Base-by-base conservation (phyloP, 2,113 vertebrate species). In the Anhinga anhinga region DNA sequence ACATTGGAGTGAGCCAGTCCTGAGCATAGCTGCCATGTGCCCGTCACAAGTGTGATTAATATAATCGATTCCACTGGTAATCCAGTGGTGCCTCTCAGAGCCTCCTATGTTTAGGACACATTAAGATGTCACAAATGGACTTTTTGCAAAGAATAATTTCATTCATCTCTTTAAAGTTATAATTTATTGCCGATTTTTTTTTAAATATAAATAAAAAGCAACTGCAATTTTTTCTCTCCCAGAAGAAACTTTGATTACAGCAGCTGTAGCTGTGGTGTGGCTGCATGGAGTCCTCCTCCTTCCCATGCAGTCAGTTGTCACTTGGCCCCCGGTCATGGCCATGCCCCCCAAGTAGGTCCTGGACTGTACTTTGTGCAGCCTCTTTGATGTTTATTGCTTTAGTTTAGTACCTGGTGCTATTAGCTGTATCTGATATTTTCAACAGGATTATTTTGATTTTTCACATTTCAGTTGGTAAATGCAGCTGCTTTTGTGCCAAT, bases 111-210 rank as follows among this genome's bases (percentile, higher is more conserved):
- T 97, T 97, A 97, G 91, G 95, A 74, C 93, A 71, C 91, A 95
- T 84, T 94, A 96, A 95, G 90, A 97, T 97, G 95, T 97, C 92
- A 95, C 90, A 94, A 97, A 98, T 91, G 53, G 89, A 93, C 93
- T 82, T 86, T 78, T 22, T 16, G 16, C 49, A 34, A 44, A 47
- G 74, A 90, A 91, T 76, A 61, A 95, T 95, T 94, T 91, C 61
- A 74, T 91, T 91, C 52, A 66, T 83, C 38, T 52, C 71, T 61
- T 90, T 58, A 23, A 83, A 38, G 59, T 77, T 55, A 32, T 49
- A 90, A 80, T 22, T 95, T 93, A 66, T 7, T 71, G 72, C 69
- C 50, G 45, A 6, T 20, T 47, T 92, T 79, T 74, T 38, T 86
- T 55, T 69, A 36, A 34, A 79, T 72, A 89, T 69, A 59, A 95